Evolutionary conservation across 2,888 invertebrate genomes (phyloP), one percentile per base, ranked within the genome.

Genomic region (Onchidella celtica): DNA sequence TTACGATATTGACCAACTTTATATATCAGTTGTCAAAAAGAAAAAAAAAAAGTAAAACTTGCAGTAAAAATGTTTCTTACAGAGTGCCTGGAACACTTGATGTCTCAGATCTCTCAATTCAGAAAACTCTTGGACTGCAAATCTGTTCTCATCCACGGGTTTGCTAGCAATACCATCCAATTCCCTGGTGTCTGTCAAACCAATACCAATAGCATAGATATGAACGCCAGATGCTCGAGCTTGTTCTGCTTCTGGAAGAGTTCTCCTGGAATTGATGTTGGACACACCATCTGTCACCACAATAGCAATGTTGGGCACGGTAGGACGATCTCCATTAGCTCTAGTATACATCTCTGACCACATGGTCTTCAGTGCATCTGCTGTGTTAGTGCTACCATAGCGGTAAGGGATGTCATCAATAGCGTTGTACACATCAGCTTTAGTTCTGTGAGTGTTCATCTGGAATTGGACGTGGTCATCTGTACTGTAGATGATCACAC

Each of bases 311-410:
- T 91, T 90, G 3, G 85, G 85, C 2, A 87, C 89, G 32, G 83
- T 86, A 4, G 86, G 85, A 32, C 91, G 83, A 83, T 92, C 92
- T 3, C 92, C 92, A 63, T 85, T 87, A 21, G 63, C 76, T n/a
- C 79, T 69, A 2, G 85, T 86, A 80, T 89, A 91, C 86, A 90
- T 88, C 38, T 84, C 61, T 2, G 81, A 72, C 38, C 89, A 87
- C 87, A 89, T 88, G 11, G 87, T 84, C n/a, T 89, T 83, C 0
- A 92, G 82, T n/a, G 89, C 91, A 70, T 88, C 88, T 14, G 89
- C 91, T 11, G 91, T 91, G 86, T 92, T 90, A n/a, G 91, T 91
- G 65, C 89, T 89, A 27, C n/a, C n/a, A n/a, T n/a, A n/a, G n/a
- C n/a, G n/a, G n/a, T n/a, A n/a, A n/a, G n/a, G n/a, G n/a, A n/a